Evolutionary conservation across 1,140 invertebrate species (phyloP).

Genomic region (Phymastichus coffea): DNA sequence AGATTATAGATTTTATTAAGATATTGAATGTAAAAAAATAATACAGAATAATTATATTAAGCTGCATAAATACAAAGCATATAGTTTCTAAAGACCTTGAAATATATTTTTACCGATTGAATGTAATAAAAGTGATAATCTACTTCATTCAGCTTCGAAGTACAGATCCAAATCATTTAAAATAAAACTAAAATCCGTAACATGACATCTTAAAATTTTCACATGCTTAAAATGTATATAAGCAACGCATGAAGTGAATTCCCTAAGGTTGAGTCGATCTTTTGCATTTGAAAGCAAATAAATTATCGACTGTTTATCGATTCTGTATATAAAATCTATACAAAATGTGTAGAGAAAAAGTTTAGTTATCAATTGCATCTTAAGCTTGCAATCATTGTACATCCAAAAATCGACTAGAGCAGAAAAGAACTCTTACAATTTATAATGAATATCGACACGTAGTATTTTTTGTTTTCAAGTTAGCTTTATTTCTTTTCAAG

Average conservation of each 20-base stretch:
- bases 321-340: slow-evolving; percentile 28
- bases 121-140: too few species aligned
- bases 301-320: slow-evolving; percentile 23
- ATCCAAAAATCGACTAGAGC: slow-evolving; percentile 8
- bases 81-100: too few species aligned
- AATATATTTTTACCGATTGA: too few species aligned
- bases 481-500: slow-evolving; percentile 16
- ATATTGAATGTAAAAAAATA: too few species aligned
- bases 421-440: slow-evolving; percentile 3
- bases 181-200: too few species aligned
- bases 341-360: slow-evolving; percentile 14
- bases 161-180: too few species aligned
- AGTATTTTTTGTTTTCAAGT: slow-evolving; percentile 15
- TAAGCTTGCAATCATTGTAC: slow-evolving; percentile 12
- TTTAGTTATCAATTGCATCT: slow-evolving; percentile 20
- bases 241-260: slow-evolving; percentile 14
- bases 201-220: too few species aligned
- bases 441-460: slow-evolving; percentile 1
- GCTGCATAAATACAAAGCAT: too few species aligned
- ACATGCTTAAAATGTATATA: slow-evolving; percentile 24
- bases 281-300: not conserved
- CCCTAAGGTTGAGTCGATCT: slow-evolving; percentile 8
- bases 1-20: too few species aligned
- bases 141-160: too few species aligned
- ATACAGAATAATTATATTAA: too few species aligned